Evolutionary conservation across 2,888 invertebrate genomes (phyloP).

Genomic region (Agrochola lota): DNA sequence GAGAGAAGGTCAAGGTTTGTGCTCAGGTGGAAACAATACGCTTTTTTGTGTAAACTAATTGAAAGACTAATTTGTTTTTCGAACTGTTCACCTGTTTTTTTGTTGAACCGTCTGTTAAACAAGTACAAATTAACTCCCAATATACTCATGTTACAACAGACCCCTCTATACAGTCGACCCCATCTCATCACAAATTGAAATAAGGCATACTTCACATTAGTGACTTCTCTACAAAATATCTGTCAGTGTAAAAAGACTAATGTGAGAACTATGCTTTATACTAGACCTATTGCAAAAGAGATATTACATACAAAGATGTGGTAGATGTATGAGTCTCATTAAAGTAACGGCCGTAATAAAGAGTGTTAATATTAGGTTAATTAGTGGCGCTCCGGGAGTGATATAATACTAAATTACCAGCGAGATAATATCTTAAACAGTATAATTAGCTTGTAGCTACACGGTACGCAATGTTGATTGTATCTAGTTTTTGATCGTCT

Average conservation of each 20-base stretch:
- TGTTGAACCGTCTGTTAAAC: neutral
- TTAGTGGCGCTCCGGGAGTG: constrained; percentile 24
- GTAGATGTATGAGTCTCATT: neutral
- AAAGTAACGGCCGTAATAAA: constrained; percentile 21
- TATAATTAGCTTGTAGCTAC: neutral
- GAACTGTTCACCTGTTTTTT: no score
- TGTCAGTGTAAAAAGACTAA: neutral
- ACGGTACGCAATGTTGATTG: neutral
- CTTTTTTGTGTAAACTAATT: neutral
- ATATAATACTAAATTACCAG: neutral
- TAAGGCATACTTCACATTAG: neutral
- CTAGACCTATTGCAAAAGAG: neutral
- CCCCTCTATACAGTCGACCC: neutral
- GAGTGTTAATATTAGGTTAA: constrained; percentile 23
- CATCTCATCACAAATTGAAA: neutral
- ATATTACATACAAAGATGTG: neutral
- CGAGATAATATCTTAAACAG: constrained; percentile 5
- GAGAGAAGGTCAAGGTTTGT: constrained; percentile 45
- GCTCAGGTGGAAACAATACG: neutral
- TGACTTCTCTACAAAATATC: neutral
- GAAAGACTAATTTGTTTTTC: neutral
- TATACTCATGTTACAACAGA: neutral
- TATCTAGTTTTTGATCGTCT: neutral
- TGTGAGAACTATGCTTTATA: neutral
- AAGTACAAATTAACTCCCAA: no score